These are phyloP conservation scores for Drosophila lacicola DNA, from an alignment of 2,888 invertebrate genomes.

Conservation along the genomic window DNA sequence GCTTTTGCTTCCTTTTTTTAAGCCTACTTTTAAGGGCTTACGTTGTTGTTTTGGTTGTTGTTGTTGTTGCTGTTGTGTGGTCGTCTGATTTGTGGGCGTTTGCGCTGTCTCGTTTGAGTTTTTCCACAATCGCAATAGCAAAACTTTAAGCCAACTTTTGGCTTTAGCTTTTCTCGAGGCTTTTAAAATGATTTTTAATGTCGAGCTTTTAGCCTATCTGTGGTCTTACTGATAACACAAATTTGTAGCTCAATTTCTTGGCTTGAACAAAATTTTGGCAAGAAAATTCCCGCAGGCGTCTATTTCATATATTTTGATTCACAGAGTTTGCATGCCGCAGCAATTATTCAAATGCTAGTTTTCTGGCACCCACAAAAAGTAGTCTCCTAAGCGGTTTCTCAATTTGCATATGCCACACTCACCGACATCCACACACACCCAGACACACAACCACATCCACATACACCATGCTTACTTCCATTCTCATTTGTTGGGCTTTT, in stretches of 20 bases:
- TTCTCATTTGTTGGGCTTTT: constrained; percentile 35
- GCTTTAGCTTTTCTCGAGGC: not conserved
- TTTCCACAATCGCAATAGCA: not conserved
- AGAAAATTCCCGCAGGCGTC: not conserved
- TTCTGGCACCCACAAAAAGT: constrained; percentile 57
- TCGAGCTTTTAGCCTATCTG: not conserved
- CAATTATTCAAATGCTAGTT: constrained; percentile 67
- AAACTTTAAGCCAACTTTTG: constrained; percentile 5
- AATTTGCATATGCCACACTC: constrained; percentile 73
- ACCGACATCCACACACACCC: constrained; percentile 8
- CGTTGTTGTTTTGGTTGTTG: constrained; percentile 10
- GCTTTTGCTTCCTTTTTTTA: constrained; percentile 20
- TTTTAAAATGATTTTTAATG: constrained; percentile 8
- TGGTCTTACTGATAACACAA: not conserved
- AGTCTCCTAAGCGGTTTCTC: constrained; percentile 70
- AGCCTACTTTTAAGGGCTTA: constrained; percentile 41
- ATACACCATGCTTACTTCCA: constrained; percentile 3
- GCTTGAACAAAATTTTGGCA: not conserved
- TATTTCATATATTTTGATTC: constrained; percentile 39
- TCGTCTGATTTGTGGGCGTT: constrained; percentile 47
- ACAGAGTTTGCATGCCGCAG: constrained; percentile 32
- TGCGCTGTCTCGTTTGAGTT: constrained; percentile 16
- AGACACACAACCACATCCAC: not conserved
- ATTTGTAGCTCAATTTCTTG: constrained; percentile 12
- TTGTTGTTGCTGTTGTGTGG: constrained; percentile 18